phyloP scores from a whole-genome alignment of 2,888 invertebrate genomes.

The Diloba caeruleocephala region DNA sequence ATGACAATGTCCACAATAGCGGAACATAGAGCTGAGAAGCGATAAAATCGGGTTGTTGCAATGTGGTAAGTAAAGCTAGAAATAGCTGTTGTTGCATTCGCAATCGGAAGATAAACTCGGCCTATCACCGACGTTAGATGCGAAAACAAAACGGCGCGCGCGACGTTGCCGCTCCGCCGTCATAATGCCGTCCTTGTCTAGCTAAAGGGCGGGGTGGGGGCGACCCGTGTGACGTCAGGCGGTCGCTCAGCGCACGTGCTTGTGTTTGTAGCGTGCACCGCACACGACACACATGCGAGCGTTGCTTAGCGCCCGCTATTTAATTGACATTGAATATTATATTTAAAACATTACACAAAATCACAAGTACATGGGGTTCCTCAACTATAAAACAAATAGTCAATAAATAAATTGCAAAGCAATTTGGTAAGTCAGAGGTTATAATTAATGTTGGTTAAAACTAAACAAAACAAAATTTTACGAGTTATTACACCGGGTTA shows the following conservation, averaged over 20 bases:
- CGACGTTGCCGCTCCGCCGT: slow-evolving; percentile 77
- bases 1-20: slow-evolving; percentile 68
- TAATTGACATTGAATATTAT: slow-evolving; percentile 73
- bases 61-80: slow-evolving; percentile 71
- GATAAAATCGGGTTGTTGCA: slow-evolving; percentile 72
- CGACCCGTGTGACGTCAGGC: slow-evolving; percentile 81
- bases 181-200: slow-evolving; percentile 68
- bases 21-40: slow-evolving; percentile 61
- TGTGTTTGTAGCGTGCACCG: slow-evolving; percentile 84
- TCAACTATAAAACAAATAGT: slow-evolving; percentile 2
- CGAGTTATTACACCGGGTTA: slow-evolving; percentile 47
- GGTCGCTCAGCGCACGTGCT: slow-evolving; percentile 83
- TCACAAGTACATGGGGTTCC: background rate
- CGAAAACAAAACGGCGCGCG: slow-evolving; percentile 83
- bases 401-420: background rate
- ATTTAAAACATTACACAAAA: slow-evolving; percentile 46
- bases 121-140: slow-evolving; percentile 81
- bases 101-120: slow-evolving; percentile 85
- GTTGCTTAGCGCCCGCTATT: slow-evolving; percentile 63
- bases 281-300: slow-evolving; percentile 78
- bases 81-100: slow-evolving; percentile 84
- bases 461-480: slow-evolving; percentile 27
- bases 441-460: slow-evolving; percentile 6
- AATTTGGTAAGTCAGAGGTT: slow-evolving; percentile 4
- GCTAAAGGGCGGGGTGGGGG: slow-evolving; percentile 76